Percentiles rank a stretch among this genome's conserved stretches.
These are phyloP conservation scores for Onchidella celtica DNA, from an alignment of 2,888 invertebrate genomes.

Conservation along the genomic window DNA sequence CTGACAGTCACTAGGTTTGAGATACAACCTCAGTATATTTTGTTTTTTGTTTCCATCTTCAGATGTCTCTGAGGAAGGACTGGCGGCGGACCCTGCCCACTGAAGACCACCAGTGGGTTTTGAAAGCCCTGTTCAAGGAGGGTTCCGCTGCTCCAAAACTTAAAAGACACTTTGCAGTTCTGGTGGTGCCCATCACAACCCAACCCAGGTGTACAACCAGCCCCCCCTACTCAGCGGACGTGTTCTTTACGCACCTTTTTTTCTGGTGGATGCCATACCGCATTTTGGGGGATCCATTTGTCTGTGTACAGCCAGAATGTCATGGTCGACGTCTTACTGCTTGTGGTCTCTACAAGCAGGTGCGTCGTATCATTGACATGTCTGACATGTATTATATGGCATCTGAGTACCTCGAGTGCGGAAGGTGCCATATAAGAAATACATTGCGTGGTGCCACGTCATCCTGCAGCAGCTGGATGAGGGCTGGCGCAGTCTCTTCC, in stretches of 20 bases:
- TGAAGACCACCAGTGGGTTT: not conserved
- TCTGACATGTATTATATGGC: not conserved
- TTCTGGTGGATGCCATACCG: not conserved
- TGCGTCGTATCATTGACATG: not conserved
- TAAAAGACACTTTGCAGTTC: not conserved
- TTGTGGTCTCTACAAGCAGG: not conserved
- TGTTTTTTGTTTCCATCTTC: no score
- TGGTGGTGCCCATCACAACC: not conserved
- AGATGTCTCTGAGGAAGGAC: not conserved
- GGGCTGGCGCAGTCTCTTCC: not conserved
- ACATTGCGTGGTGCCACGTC: not conserved
- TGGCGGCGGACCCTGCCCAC: not conserved
- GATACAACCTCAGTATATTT: no score
- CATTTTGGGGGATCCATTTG: not conserved
- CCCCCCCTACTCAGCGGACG: not conserved
- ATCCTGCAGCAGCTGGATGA: not conserved
- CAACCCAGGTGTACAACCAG: not conserved
- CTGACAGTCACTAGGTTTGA: no score
- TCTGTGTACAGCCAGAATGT: not conserved
- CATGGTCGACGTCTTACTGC: not conserved
- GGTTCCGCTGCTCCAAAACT: not conserved
- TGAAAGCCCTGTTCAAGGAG: not conserved
- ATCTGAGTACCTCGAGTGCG: not conserved
- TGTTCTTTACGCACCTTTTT: not conserved
- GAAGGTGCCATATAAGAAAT: no score